These are phyloP conservation scores for Lasioglossum albipes DNA, from an alignment of 1,140 invertebrate species.

Conservation along the genomic window DNA sequence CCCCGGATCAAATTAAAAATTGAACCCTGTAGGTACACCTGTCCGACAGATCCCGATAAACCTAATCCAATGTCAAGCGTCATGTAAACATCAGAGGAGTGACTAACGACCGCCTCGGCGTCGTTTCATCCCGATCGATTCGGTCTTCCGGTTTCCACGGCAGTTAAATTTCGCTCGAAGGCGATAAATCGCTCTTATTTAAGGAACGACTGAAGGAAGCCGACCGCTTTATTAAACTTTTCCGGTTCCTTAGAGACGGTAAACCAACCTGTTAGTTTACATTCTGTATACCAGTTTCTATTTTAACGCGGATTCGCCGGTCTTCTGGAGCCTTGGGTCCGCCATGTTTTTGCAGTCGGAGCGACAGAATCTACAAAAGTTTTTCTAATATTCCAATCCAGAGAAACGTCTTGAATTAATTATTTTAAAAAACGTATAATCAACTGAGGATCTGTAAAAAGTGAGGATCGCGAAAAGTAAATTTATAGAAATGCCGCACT, in stretches of 20 bases:
- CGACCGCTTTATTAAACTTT: not conserved
- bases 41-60: not conserved
- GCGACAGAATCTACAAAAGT: not conserved
- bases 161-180: not conserved
- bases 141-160: not conserved
- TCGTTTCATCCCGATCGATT: not conserved
- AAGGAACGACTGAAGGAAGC: not conserved
- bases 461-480: too few species aligned
- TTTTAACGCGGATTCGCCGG: not conserved
- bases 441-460: too few species aligned
- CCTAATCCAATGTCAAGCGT: not conserved
- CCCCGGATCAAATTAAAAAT: not conserved
- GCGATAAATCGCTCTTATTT: slow-evolving; percentile 16
- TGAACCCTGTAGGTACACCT: not conserved
- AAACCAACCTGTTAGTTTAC: not conserved
- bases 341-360: not conserved
- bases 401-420: too few species aligned
- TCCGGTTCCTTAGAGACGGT: not conserved
- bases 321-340: not conserved
- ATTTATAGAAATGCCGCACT: too few species aligned
- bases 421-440: too few species aligned
- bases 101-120: not conserved
- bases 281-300: slow-evolving; percentile 1
- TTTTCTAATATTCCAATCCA: not conserved
- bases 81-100: not conserved